These are phyloP conservation scores for Oxyscelio sp. DNA, from an alignment of 2,888 invertebrate genomes.

Conservation along the genomic window DNA sequence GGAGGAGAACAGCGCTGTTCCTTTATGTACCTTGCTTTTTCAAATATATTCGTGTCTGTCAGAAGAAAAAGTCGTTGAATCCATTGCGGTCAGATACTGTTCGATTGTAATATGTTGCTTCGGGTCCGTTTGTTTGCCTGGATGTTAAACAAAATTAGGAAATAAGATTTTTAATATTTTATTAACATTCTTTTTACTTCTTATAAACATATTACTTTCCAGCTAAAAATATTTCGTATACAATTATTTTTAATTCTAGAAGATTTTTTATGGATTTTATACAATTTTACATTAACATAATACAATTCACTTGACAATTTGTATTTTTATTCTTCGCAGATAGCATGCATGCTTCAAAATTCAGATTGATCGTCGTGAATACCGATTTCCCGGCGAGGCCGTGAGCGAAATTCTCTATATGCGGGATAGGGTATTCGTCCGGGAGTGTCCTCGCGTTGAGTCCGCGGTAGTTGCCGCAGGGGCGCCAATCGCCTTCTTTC, in stretches of 20 bases:
- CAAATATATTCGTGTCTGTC: slow-evolving; percentile 69
- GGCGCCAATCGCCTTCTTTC: slow-evolving; percentile 73
- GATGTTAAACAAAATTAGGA: too few species aligned
- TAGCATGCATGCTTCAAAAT: too few species aligned
- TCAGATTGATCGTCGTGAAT: slow-evolving; percentile 38
- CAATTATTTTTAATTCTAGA: too few species aligned
- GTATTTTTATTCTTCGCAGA: too few species aligned
- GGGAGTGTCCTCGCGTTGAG: slow-evolving; percentile 78
- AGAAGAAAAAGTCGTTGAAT: slow-evolving; percentile 52
- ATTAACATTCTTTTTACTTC: too few species aligned
- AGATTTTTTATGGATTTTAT: too few species aligned
- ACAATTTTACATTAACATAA: too few species aligned
- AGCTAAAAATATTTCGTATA: too few species aligned
- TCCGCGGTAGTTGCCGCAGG: slow-evolving; percentile 78
- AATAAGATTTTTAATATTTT: too few species aligned
- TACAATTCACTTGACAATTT: too few species aligned
- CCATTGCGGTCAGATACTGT: slow-evolving; percentile 62
- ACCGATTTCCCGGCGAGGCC: slow-evolving; percentile 73
- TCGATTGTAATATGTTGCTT: slow-evolving; percentile 50
- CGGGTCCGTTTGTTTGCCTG: slow-evolving; percentile 19
- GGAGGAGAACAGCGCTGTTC: slow-evolving; percentile 40
- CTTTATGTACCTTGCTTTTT: slow-evolving; percentile 67
- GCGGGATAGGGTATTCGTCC: slow-evolving; percentile 81
- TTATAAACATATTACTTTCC: too few species aligned
- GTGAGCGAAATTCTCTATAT: slow-evolving; percentile 80